Conservation (phyloP, 2,888 invertebrate species). For the Abrostola tripartita region DNA sequence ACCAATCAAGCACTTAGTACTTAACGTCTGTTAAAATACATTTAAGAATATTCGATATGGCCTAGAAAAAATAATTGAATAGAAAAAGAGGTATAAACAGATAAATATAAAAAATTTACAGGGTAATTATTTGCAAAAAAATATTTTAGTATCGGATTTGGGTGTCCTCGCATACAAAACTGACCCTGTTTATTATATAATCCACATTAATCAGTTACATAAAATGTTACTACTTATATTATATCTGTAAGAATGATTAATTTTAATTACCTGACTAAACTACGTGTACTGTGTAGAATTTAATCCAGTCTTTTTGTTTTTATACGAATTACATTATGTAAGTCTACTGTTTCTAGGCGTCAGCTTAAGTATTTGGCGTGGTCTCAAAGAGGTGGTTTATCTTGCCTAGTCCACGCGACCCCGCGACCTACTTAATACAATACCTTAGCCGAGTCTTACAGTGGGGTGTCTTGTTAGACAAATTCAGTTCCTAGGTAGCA, state of each 20-base stretch:
- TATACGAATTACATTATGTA: not conserved
- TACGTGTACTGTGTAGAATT: slow-evolving; percentile 11
- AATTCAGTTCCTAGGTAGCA: slow-evolving; percentile 42
- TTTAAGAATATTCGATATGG: not conserved
- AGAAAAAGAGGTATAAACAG: too few species aligned
- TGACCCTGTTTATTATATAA: too few species aligned
- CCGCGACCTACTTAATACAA: slow-evolving; percentile 70
- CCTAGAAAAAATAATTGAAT: too few species aligned
- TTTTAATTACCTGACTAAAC: too few species aligned
- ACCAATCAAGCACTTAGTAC: slow-evolving; percentile 4
- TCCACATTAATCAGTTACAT: too few species aligned
- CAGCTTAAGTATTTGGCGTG: slow-evolving; percentile 53
- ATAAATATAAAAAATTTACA: too few species aligned
- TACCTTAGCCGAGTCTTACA: slow-evolving; percentile 48
- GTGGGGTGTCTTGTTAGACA: slow-evolving; percentile 14
- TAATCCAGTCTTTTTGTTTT: not conserved
- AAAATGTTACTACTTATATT: too few species aligned
- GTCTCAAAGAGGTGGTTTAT: slow-evolving; percentile 62
- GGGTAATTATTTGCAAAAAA: too few species aligned
- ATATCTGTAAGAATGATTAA: too few species aligned
- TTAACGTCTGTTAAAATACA: not conserved
- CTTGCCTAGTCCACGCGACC: slow-evolving; percentile 58
- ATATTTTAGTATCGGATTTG: too few species aligned
- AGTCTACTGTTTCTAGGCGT: slow-evolving; percentile 54
- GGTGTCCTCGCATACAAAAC: too few species aligned